A percentile compares a stretch with the other conserved stretches of the same genome.
These are phyloP conservation scores for Anaspis maculata DNA, from an alignment of 2,888 invertebrate species.

Conservation along the genomic window DNA sequence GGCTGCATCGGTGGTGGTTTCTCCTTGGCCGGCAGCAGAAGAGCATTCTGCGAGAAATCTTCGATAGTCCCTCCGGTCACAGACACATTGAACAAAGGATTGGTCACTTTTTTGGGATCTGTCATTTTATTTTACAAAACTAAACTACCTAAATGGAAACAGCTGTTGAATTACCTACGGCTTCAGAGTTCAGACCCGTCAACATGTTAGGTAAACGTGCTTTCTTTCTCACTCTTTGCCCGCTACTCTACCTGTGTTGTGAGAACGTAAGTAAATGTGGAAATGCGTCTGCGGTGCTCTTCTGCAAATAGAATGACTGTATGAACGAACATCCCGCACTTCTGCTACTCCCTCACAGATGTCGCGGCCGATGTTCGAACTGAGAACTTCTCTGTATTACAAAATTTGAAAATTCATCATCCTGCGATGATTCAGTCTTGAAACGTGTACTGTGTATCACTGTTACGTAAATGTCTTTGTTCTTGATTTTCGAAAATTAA, in stretches of 20 bases:
- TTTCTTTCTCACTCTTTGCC: not conserved
- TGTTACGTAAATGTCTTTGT: slow-evolving; percentile 16
- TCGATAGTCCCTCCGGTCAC: slow-evolving; percentile 65
- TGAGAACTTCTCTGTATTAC: no score
- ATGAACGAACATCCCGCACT: no score
- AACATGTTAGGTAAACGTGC: not conserved
- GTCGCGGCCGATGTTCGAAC: no score
- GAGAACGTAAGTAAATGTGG: no score
- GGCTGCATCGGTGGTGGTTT: slow-evolving; percentile 34
- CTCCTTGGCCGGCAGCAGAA: slow-evolving; percentile 56
- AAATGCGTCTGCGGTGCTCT: no score
- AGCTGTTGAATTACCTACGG: no score
- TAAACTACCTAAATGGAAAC: slow-evolving; percentile 3
- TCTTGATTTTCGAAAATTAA: slow-evolving; percentile 14
- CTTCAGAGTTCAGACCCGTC: slow-evolving; percentile 4
- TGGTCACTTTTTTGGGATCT: slow-evolving; percentile 44
- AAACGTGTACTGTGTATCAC: slow-evolving; percentile 14
- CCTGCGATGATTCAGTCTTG: slow-evolving; percentile 13
- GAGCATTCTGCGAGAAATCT: slow-evolving; percentile 62
- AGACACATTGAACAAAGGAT: slow-evolving; percentile 65
- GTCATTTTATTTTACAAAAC: slow-evolving; percentile 22
- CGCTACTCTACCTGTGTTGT: not conserved
- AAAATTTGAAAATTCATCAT: slow-evolving; percentile 8
- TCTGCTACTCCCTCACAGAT: slow-evolving; percentile 4
- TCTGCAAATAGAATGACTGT: no score